Base-by-base conservation (phyloP, 2,888 invertebrate species). In the Tupiocoris notatus region DNA sequence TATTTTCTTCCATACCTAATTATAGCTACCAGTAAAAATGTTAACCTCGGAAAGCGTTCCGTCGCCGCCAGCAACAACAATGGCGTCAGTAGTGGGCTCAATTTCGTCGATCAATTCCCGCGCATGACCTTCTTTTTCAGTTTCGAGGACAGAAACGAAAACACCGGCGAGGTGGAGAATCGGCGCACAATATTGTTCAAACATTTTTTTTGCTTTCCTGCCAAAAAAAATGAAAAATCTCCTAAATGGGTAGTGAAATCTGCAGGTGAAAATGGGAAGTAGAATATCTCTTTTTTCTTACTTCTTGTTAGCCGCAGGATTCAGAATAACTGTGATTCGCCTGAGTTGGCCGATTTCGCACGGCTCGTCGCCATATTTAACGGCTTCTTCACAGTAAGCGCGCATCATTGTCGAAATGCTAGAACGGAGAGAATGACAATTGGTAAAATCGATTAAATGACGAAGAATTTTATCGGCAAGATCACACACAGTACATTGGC, bases 31-130 rank as follows among this genome's bases (percentile, higher is more conserved):
- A n/a, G n/a, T n/a, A n/a, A n/a, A n/a, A n/a, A n/a, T n/a, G n/a
- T n/a, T n/a, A n/a, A 94, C 93, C 86, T 98, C 98, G 0, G 93
- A 91, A 0, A 97, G 83, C 0, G 97, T 96, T 0, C 97, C 98
- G 87, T 97, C 95, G 1, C 98, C 98, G 1, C 98, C 98, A 67
- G 96, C 98, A 0, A 97, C 90, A 68, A 97, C 88, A 76, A 98
- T 90, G 56, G 93, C 93, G 85, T 96, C 94, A 0, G 92, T 92
- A 59, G 90, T 88, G 6, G 90, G 88, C 57, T 88, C 88, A 80
- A 97, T 86, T 77, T 90, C 88, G 81, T 92, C 91, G 78, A 95
- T 89, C 79, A 94, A 87, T 78, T 89, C 89, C 82, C 93, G 91
- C 0, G 96, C 95, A 84, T 96, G 93, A 0, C 95, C 95, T 82